Conservation (phyloP, 2,113 vertebrate genomes). For the Dendrocopos noguchii region DNA sequence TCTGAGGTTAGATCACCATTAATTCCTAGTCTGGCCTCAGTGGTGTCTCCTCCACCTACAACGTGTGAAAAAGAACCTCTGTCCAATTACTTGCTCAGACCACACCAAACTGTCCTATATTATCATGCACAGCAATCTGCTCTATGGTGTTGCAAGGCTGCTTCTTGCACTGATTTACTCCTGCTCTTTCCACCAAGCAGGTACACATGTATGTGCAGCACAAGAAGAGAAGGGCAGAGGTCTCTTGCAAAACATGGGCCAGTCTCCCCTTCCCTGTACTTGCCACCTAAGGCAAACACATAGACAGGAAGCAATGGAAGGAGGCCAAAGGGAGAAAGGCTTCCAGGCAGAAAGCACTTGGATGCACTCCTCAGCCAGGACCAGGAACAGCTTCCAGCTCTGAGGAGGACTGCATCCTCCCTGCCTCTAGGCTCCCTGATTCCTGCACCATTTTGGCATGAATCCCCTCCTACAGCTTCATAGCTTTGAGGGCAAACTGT, state of each 20-base stretch:
- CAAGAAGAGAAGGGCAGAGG: background rate
- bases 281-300: background rate
- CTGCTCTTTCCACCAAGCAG: background rate
- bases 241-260: background rate
- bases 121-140: background rate
- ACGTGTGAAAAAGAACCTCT: background rate
- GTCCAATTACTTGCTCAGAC: background rate
- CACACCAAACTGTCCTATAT: background rate
- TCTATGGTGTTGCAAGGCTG: background rate
- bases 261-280: background rate
- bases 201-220: accelerated
- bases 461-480: background rate
- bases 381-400: slow-evolving; percentile 12
- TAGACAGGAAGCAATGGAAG: background rate
- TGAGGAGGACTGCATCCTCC: background rate
- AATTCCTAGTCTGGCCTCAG: background rate
- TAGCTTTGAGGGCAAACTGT: background rate
- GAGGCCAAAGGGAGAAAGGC: background rate
- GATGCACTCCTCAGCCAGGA: background rate
- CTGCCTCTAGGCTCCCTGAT: background rate
- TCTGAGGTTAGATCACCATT: background rate
- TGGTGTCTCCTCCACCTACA: background rate
- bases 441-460: background rate
- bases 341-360: slow-evolving; percentile 11
- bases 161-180: background rate